A percentile compares a stretch with the other conserved stretches of the same genome.
phyloP scores from a whole-genome alignment of 2,888 invertebrate genomes.

The Brenthis ino region DNA sequence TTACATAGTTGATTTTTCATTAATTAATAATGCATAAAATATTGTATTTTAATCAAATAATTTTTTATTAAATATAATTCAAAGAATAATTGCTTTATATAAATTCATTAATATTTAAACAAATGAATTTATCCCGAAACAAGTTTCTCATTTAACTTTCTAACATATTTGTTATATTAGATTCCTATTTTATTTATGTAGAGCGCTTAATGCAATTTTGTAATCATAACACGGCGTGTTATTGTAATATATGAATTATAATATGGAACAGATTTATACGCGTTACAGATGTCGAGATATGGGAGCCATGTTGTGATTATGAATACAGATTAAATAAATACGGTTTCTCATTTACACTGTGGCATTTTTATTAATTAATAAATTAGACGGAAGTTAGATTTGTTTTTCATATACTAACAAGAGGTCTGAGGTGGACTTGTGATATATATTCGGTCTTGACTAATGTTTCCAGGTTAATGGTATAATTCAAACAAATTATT shows the following conservation, averaged over 20 bases:
- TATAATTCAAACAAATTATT: too few species aligned
- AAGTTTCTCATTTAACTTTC: background rate
- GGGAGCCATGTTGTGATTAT: slow-evolving; percentile 18
- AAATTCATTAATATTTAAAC: background rate
- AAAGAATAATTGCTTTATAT: background rate
- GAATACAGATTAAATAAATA: slow-evolving; percentile 3
- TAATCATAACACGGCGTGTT: slow-evolving; percentile 11
- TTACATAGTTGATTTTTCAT: background rate
- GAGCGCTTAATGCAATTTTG: background rate
- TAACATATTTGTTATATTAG: slow-evolving; percentile 8
- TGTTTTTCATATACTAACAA: background rate
- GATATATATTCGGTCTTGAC: background rate
- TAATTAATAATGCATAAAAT: too few species aligned
- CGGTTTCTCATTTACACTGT: slow-evolving; percentile 10
- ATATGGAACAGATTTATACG: background rate
- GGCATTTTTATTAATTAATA: background rate
- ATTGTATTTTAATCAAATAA: too few species aligned
- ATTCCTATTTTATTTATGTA: slow-evolving; percentile 19
- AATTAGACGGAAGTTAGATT: background rate
- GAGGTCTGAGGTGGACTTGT: too few species aligned
- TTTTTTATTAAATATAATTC: background rate
- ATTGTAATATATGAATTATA: background rate
- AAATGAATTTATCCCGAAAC: background rate
- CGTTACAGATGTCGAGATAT: background rate
- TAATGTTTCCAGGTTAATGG: slow-evolving; percentile 6